Evolutionary conservation across 2,888 invertebrate genomes (phyloP), one percentile per base, ranked within the genome.

Genomic region (Drosophila pullipes): DNA sequence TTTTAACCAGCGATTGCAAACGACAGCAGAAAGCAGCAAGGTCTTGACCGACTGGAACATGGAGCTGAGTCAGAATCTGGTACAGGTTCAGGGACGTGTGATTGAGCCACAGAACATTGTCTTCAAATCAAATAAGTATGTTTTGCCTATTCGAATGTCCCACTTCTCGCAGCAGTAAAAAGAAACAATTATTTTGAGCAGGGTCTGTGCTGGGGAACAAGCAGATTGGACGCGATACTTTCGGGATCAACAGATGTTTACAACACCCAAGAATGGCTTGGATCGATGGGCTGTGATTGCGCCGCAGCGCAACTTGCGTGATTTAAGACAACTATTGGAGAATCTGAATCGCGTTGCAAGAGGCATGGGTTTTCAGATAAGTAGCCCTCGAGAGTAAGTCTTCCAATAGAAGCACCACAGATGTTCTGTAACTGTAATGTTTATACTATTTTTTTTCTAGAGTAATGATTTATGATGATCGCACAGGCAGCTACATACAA

Each of bases 181-280:
- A n/a, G 2, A 1, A 18, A 7, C 2, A 11, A 16, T 28, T 25
- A 28, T 30, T 35, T 11, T 25, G 1, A 1, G 11, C 25, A 90
- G 91, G 59, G 86, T 92, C 50, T 69, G 89, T 0, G 93, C 94
- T 0, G 96, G 95, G 2, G 93, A 94, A 0, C 94, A 94, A 9
- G 97, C 96, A 0, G 97, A 98, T 67, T 98, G 98, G 98, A 96
- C 96, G 0, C 93, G 94, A 6, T 95, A 95, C 28, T 94, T 98
- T 91, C 94, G 96, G 78, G 92, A 94, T 1, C 92, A 91, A 69
- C 79, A 90, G 0, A 94, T 95, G 94, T 93, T 94, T 25, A 83
- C 88, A n/a, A 90, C 91, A 6, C 93, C 93, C 0, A 83, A 75
- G 1, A 78, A 87, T 6, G 92, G 92, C 0, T 76, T 94, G 3